Base-by-base conservation (phyloP, 2,113 vertebrate genomes). In the Hystrix brachyura region DNA sequence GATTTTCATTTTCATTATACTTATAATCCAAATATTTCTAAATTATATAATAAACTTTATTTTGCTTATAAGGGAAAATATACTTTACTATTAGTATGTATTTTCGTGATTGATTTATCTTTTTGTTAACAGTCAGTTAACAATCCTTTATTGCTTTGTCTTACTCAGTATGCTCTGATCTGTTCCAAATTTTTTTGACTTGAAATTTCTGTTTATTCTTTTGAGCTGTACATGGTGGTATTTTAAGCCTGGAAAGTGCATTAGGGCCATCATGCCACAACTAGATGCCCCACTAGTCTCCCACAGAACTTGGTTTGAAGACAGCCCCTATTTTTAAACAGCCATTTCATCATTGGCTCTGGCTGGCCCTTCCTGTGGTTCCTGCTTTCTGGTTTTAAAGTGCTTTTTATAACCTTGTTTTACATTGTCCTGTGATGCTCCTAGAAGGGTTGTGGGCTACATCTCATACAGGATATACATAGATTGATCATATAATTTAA, bases 11-110 rank as follows among this genome's bases (percentile, higher is more conserved):
- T 67, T 74, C 43, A 34, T 84, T 81, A 27, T 83, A 83, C 46
- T 91, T 94, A 46, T 43, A 74, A 76, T 74, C 29, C 57, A 91
- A 43, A 71, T 43, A 72, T 74, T 90, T 92, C 32, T 79, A 78
- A 83, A 93, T 87, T 90, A 83, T 53, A 64, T 53, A 46, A 83
- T 82, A 48, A 78, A 1, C 1, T 95, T 93, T 51, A 87, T 83
- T 87, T 25, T 78, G 5, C 9, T 93, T 93, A n/a, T 21, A 59
- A 8, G 65, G 55, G 34, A n/a, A 85, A 95, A 85, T 62, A 76
- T 55, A 65, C 23, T 32, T 89, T 71, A 43, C n/a, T 60, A 69
- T 87, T 78, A 46, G 21, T 57, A 69, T 86, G 17, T 82, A 27
- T 53, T 69, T 87, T 89, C 32, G 46, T 76, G 21, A 29, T 87